Conservation (phyloP, 2,888 invertebrate genomes). For the Aspidiotus rigidus region DNA sequence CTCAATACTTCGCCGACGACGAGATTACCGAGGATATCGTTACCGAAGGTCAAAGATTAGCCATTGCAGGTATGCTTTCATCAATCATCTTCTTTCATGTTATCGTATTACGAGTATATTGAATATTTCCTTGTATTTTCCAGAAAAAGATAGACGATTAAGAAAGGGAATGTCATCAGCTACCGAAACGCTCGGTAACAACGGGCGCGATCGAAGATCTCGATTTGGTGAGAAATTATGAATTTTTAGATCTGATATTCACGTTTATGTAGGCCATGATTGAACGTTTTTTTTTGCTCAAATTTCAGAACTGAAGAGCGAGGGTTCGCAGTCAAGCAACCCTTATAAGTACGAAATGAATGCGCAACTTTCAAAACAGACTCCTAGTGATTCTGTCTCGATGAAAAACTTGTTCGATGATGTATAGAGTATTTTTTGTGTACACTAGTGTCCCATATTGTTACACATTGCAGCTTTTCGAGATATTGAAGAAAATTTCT, state of each 20-base stretch:
- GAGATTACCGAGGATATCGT: slow-evolving; percentile 86
- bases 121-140: slow-evolving; percentile 4
- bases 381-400: not conserved
- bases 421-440: not conserved
- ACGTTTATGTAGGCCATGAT: not conserved
- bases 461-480: too few relatives aligned
- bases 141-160: slow-evolving; percentile 36
- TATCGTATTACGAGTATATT: not conserved
- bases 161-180: slow-evolving; percentile 29
- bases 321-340: not conserved
- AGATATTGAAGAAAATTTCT: too few relatives aligned
- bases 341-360: not conserved
- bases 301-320: not conserved
- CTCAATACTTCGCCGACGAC: slow-evolving; percentile 93
- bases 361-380: not conserved
- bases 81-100: not conserved
- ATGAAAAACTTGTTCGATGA: not conserved
- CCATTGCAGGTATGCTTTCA: slow-evolving; percentile 61
- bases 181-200: slow-evolving; percentile 11
- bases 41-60: slow-evolving; percentile 85
- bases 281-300: not conserved
- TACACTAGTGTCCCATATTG: too few relatives aligned
- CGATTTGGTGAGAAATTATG: not conserved
- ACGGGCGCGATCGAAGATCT: not conserved
- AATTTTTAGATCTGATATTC: not conserved